Percentiles rank a stretch among this genome's conserved stretches.
Evolutionary conservation across 2,113 vertebrate genomes (phyloP).

Genomic region (Theristicus caerulescens): DNA sequence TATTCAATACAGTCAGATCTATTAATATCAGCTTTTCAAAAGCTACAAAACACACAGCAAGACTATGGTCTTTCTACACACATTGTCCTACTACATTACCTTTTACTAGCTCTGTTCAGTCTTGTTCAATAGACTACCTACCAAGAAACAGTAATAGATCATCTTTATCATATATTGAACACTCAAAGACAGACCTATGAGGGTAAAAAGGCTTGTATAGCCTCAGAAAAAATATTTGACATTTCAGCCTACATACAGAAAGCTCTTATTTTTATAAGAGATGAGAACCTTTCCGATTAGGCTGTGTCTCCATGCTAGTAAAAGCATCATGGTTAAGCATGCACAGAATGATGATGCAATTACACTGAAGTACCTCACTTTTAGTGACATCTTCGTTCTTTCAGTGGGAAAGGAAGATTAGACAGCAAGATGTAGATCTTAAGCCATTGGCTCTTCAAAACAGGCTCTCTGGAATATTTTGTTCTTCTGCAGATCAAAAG

Average conservation of each 20-base stretch:
- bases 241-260: background rate
- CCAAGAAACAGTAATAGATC: background rate
- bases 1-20: background rate
- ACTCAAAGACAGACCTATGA: background rate
- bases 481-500: background rate
- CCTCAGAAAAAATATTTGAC: background rate
- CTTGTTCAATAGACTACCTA: background rate
- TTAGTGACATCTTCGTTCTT: background rate
- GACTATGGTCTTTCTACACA: background rate
- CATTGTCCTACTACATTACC: background rate
- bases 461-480: background rate
- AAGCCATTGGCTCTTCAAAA: background rate
- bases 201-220: background rate
- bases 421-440: background rate
- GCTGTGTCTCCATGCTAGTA: background rate
- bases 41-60: background rate
- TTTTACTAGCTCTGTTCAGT: background rate
- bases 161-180: background rate
- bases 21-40: background rate
- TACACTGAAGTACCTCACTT: background rate
- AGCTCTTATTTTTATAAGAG: background rate
- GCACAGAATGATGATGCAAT: background rate
- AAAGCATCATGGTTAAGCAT: background rate
- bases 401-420: background rate
- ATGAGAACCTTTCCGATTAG: slow-evolving; percentile 26